Conservation (phyloP, 2,113 vertebrate species). For the Addax nasomaculatus region DNA sequence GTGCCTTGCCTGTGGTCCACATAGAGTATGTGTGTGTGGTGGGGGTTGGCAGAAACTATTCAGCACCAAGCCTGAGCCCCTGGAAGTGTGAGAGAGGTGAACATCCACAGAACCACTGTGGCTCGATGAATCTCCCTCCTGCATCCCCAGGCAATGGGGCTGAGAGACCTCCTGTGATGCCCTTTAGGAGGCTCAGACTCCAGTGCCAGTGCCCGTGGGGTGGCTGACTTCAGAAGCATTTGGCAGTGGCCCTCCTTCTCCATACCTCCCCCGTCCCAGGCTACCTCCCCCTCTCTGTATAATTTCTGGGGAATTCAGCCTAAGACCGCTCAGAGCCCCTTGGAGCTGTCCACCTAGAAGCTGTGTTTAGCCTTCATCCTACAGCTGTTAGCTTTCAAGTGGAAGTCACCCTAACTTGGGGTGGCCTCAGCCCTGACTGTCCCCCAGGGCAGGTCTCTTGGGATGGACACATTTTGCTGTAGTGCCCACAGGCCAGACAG, state of each 20-base stretch:
- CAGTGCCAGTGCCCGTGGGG: not conserved
- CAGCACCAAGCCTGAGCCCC: too few relatives aligned
- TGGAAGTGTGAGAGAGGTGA: not conserved
- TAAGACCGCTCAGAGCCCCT: not conserved
- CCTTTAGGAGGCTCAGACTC: not conserved
- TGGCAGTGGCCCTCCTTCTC: not conserved
- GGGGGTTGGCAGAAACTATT: not conserved
- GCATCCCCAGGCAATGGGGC: not conserved
- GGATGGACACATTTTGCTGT: not conserved
- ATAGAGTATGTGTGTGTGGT: not conserved
- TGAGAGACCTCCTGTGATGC: not conserved
- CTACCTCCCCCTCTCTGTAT: not conserved
- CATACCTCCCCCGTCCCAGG: not conserved
- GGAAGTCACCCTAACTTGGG: not conserved
- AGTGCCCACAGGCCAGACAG: not conserved
- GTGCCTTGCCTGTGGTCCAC: too few relatives aligned
- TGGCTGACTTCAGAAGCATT: fast-evolving
- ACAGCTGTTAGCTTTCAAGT: not conserved
- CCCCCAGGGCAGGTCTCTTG: not conserved
- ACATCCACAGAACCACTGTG: fast-evolving
- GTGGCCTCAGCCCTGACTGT: not conserved
- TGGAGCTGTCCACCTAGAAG: not conserved
- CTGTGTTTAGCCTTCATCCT: not conserved
- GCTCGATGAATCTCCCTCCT: not conserved
- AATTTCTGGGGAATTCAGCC: not conserved